These are phyloP conservation scores for Hepsetus odoe DNA, from an alignment of 2,113 vertebrate species.

Conservation along the genomic window DNA sequence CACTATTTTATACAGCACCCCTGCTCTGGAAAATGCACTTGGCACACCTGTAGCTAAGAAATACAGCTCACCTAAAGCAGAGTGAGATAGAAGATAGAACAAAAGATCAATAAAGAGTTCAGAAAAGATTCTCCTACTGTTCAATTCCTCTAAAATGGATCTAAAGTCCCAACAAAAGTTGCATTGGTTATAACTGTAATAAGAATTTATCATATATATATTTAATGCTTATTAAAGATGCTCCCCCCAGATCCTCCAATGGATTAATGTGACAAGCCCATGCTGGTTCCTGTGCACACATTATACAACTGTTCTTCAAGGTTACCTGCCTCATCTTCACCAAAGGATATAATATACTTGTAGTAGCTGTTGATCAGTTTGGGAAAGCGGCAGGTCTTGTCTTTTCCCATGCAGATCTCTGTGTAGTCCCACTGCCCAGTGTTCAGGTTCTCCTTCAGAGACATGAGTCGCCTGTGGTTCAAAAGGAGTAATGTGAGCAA, in stretches of 20 bases:
- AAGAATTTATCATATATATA: too few species aligned
- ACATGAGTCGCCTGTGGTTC: constrained; percentile 77
- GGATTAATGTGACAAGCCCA: background rate
- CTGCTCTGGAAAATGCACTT: constrained; percentile 73
- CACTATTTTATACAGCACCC: constrained; percentile 79
- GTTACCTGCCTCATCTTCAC: constrained; percentile 83
- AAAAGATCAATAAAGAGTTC: background rate
- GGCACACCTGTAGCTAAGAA: constrained; percentile 77
- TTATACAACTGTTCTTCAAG: constrained; percentile 21
- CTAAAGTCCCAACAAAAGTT: too few species aligned
- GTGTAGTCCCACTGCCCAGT: constrained; percentile 77
- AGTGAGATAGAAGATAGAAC: background rate
- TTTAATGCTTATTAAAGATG: too few species aligned
- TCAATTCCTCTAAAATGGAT: background rate
- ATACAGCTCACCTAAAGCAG: constrained; percentile 77
- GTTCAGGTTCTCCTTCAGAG: constrained; percentile 72
- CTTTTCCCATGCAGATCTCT: constrained; percentile 81
- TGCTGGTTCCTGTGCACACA: background rate
- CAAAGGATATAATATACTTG: constrained; percentile 84
- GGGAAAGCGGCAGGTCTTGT: constrained; percentile 77
- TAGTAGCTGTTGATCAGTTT: constrained; percentile 81
- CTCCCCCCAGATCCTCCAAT: background rate
- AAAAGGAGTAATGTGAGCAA: background rate
- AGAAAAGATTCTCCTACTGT: background rate
- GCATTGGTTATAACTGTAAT: too few species aligned